Conservation (phyloP, 2,113 vertebrate species). For the Isichthys henryi region DNA sequence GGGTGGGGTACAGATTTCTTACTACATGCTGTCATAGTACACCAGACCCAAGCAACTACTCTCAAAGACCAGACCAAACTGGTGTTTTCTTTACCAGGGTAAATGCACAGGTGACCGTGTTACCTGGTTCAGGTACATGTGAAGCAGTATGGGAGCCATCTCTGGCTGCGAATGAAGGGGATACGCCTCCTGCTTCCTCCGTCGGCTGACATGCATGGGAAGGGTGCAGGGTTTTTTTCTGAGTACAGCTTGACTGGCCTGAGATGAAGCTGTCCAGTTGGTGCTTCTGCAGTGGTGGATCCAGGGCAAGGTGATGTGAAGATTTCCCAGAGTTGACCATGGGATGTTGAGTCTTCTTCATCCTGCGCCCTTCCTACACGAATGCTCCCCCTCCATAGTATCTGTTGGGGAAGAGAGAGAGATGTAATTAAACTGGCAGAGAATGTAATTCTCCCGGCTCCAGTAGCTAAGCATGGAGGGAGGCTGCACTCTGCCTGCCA, state of each 20-base stretch:
- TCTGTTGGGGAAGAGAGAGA: background rate
- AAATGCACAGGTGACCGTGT: background rate
- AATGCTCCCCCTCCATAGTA: background rate
- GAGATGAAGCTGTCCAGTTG: background rate
- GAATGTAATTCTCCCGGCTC: too few relatives aligned
- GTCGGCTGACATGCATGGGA: background rate
- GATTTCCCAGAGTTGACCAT: too few relatives aligned
- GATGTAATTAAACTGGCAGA: too few relatives aligned
- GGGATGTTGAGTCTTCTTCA: too few relatives aligned
- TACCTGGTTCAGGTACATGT: background rate
- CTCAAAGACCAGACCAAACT: background rate
- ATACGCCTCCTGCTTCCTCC: background rate
- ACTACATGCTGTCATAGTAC: background rate
- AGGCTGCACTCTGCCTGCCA: too few relatives aligned
- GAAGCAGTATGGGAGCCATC: background rate
- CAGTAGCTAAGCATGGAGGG: too few relatives aligned
- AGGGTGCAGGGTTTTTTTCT: background rate
- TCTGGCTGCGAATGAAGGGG: background rate
- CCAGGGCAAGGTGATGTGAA: background rate
- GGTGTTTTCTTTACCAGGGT: background rate
- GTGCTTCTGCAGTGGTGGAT: background rate
- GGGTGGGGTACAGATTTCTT: background rate
- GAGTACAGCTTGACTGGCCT: background rate
- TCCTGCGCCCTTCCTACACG: too few relatives aligned
- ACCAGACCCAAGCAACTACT: constrained; percentile 10